Percentiles rank a stretch among this genome's conserved stretches.
These are phyloP conservation scores for Lasioglossum albipes DNA, from an alignment of 1,140 invertebrate species.

Conservation along the genomic window DNA sequence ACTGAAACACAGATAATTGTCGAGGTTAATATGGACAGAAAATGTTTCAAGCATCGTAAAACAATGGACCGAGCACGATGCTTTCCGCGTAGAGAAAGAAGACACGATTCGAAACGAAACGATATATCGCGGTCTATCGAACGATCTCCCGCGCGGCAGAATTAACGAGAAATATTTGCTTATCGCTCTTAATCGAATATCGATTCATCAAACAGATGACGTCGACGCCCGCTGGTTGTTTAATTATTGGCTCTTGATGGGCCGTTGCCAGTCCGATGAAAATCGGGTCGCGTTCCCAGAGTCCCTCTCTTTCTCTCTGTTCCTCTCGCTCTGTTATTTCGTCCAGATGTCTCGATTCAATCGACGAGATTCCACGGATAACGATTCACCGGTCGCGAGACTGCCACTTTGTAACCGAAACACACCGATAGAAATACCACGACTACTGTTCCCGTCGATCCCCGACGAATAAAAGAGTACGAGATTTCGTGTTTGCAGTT, in stretches of 20 bases:
- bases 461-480: too few species aligned
- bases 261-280: not conserved
- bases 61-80: too few species aligned
- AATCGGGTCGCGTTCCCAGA: not conserved
- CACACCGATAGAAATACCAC: not conserved
- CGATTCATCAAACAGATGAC: constrained; percentile 20
- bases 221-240: not conserved
- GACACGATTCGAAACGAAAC: not conserved
- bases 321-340: too few species aligned
- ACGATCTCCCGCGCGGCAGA: not conserved
- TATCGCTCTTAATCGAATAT: constrained; percentile 42
- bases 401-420: not conserved
- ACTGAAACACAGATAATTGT: constrained; percentile 75
- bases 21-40: too few species aligned
- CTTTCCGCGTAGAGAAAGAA: not conserved
- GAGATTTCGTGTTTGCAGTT: too few species aligned
- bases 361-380: not conserved
- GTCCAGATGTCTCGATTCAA: not conserved
- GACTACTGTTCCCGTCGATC: too few species aligned
- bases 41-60: too few species aligned
- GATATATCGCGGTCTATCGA: constrained; percentile 16
- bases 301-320: too few species aligned
- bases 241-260: constrained; percentile 18
- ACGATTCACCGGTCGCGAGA: not conserved
- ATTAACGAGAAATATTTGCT: constrained; percentile 31